Evolutionary conservation across 2,113 vertebrate genomes (phyloP).

Genomic region (Orientallactaga bullata): DNA sequence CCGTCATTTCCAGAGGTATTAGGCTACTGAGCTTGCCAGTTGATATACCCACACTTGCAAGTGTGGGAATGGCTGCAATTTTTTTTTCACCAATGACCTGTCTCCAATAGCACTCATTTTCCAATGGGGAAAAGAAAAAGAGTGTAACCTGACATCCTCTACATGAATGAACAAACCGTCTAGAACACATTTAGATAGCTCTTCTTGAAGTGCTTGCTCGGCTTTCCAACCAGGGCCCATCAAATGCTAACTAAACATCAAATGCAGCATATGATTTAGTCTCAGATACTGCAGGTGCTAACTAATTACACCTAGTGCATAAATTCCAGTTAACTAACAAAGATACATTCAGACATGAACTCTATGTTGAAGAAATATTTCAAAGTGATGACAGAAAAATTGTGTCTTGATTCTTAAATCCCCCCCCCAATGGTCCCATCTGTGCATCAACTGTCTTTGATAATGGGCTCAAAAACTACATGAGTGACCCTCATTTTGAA

Average conservation of each 20-base stretch:
- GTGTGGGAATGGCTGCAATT: neutral
- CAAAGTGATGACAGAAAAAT: conserved; percentile 33
- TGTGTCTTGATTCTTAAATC: neutral
- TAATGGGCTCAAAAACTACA: neutral
- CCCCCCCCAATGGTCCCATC: neutral
- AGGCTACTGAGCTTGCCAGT: neutral
- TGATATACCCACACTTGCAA: neutral
- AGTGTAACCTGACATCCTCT: neutral
- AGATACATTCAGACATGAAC: neutral
- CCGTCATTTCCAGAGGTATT: neutral
- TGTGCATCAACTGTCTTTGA: neutral
- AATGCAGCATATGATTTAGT: neutral
- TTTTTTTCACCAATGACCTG: neutral
- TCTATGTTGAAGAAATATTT: conserved; percentile 12
- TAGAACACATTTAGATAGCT: conserved; percentile 20
- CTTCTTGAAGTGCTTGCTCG: conserved; percentile 17
- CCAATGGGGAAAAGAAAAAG: neutral
- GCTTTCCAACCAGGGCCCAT: neutral
- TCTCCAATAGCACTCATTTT: conserved; percentile 8
- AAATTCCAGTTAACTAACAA: neutral
- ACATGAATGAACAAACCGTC: conserved; percentile 49
- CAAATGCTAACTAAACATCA: conserved; percentile 25
- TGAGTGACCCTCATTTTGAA: neutral
- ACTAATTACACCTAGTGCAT: neutral
- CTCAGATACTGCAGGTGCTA: neutral